A percentile compares a stretch with the other conserved stretches of the same genome.
Conservation (phyloP, 2,797 vertebrate species). For the Sylvia borin region DNA sequence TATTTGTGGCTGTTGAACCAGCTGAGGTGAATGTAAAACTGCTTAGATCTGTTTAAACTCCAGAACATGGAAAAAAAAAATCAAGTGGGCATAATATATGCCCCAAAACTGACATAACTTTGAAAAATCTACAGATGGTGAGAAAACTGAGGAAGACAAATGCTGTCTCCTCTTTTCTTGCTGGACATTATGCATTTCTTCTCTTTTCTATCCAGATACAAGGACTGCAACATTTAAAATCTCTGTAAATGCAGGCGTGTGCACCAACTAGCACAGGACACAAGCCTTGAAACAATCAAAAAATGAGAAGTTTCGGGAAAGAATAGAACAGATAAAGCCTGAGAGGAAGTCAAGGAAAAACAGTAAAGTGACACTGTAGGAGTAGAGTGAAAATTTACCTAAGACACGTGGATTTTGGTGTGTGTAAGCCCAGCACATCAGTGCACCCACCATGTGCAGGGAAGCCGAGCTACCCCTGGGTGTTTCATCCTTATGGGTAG, state of each 20-base stretch:
- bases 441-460: rapidly evolving
- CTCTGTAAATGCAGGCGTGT: background rate
- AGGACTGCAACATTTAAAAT: background rate
- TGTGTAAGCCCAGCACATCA: rapidly evolving
- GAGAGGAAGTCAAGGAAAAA: background rate
- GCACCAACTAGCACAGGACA: background rate
- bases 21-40: background rate
- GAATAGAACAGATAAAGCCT: background rate
- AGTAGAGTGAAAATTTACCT: background rate
- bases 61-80: background rate
- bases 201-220: no score
- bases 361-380: background rate
- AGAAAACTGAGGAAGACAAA: background rate
- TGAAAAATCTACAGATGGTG: background rate
- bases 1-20: background rate
- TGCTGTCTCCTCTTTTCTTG: background rate
- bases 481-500: background rate
- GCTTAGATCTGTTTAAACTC: background rate
- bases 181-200: background rate
- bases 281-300: rapidly evolving
- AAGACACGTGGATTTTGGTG: background rate
- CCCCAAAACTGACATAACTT: background rate
- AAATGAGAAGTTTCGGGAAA: background rate
- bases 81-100: background rate
- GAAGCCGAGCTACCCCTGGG: background rate